Base-by-base conservation (phyloP, 2,797 vertebrate genomes). In the Danio tinwini region DNA sequence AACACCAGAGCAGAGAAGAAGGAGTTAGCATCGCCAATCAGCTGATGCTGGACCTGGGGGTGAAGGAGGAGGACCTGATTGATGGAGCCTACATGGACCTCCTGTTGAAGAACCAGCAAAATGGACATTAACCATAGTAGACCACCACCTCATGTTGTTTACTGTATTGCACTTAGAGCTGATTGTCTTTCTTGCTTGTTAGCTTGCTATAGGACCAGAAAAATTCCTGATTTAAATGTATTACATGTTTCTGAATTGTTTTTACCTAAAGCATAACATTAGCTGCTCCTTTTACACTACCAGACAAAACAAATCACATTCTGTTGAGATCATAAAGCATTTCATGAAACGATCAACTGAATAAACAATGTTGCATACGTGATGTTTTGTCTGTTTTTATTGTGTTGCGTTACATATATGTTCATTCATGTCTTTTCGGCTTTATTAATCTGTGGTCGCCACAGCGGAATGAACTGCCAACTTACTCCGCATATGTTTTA, bases 51-150 rank as follows among this genome's bases (percentile, higher is more conserved):
- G 85, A 93, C 39, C 88, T 96, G 55, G 91, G 91, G 0, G 88
- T 96, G 1, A 70, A 84, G 0, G 76, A 88, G 59, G 87, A 92
- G 6, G 93, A 94, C 82, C 91, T 96, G 79, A 87, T 95, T 73
- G 91, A 92, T 0, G 93, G 95, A 0, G 95, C 95, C 1, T 96
- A 97, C 85, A 82, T 96, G 89, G 96, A 96, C 73, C 91, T 96
- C 5, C 45, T 96, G 0, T 90, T 94, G 67, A 82, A 84, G 40
- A 61, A 53, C 11, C 64, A 80, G 52, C 63, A 55, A 21, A 84
- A 85, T 69, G 83, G 73, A 77, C 52, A 80, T 40, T 16, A 40
- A 19, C 14, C 6, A 21, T 68, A 68, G 29, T 3, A 29, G 50
- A 55, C 40, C 52, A n/a, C 50, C 12, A 52, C 12, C 12, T 13